Base-by-base conservation (phyloP, 2,888 invertebrate species). In the Girardia tigrina region DNA sequence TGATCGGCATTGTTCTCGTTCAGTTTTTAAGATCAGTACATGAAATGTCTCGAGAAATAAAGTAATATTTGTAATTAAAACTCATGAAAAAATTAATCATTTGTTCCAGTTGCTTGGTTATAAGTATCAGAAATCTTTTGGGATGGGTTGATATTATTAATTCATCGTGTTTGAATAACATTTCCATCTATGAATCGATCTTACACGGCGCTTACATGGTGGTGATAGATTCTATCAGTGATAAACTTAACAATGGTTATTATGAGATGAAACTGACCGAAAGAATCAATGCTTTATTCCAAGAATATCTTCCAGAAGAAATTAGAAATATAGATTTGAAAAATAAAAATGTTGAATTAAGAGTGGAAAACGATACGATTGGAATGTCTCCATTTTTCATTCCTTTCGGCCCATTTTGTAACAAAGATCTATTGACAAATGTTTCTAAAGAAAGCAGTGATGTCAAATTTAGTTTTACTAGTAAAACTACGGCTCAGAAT, bases 121-220 rank as follows among this genome's bases (percentile, higher is more conserved):
- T 56, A 77, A 95, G 92, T 79, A 90, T 95, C 78, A 88, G 97
- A 80, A 95, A 97, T 83, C 87, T 94, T 76, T 85, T 95, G 27
- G 90, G 91, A 0, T 97, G 95, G 95, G 90, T 92, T 0, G 86
- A 89, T 79, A 97, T 94, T 82, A 89, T 95, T 77, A 92, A 93
- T 82, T 83, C 83, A 28, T 70, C 29, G 6, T 14, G 79, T 1
- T 86, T n/a, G 16, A 42, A 71, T 16, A 4, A 20, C 4, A 26
- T n/a, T 26, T 20, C 76, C 4, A 80, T 85, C 12, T 79, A 80
- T 27, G 79, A 82, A 36, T 90, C 91, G 0, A 91, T 90, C 79
- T 87, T 91, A 27, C 94, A 94, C 81, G 97, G 97, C 0, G 91
- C 92, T 70, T 90, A 89, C 82, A 88, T 94, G 79, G 91, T 92